These are phyloP conservation scores for Callinectes sapidus DNA, from an alignment of 2,888 invertebrate species.

Conservation along the genomic window DNA sequence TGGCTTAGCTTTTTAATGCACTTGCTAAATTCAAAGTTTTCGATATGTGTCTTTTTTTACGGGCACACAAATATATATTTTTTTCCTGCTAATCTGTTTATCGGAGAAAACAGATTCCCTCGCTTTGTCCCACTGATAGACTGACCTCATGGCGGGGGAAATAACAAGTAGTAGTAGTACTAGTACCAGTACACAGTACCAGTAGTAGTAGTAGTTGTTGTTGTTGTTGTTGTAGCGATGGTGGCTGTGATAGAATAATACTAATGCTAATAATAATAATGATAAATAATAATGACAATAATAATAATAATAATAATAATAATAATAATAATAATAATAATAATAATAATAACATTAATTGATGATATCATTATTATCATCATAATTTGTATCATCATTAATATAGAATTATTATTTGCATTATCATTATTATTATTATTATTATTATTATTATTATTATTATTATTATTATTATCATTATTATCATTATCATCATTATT, in stretches of 20 bases:
- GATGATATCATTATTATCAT: too few species aligned
- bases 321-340: too few species aligned
- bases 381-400: too few species aligned
- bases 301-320: too few species aligned
- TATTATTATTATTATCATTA: too few species aligned
- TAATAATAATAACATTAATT: too few species aligned
- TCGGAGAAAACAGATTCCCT: constrained; percentile 12
- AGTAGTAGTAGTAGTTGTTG: background rate
- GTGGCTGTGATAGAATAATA: background rate
- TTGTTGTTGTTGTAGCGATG: background rate
- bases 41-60: background rate
- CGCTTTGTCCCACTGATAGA: constrained; percentile 10
- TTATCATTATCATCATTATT: too few species aligned
- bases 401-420: too few species aligned
- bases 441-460: too few species aligned
- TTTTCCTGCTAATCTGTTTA: background rate
- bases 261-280: too few species aligned
- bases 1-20: constrained; percentile 36
- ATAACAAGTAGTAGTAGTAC: background rate
- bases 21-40: background rate
- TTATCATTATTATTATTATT: too few species aligned
- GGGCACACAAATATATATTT: background rate
- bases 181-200: background rate
- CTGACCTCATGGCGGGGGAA: background rate
- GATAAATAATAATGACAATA: too few species aligned